Evolutionary conservation across 2,113 vertebrate genomes (phyloP).

Genomic region (Sinocyclocheilus grahami): DNA sequence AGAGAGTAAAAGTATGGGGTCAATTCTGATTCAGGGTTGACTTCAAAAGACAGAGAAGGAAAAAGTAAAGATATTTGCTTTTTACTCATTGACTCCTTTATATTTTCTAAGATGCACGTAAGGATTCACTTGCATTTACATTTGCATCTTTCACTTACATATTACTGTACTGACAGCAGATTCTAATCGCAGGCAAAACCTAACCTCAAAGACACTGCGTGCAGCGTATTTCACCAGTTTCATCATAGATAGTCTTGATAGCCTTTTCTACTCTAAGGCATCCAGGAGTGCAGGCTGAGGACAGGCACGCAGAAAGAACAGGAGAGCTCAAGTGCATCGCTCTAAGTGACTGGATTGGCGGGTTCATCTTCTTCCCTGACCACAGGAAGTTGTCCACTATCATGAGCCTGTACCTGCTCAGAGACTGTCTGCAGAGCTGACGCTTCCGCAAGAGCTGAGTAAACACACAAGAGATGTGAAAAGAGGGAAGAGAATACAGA

Average conservation of each 20-base stretch:
- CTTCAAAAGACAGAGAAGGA: neutral
- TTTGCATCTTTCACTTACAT: neutral
- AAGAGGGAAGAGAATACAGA: slow-evolving; percentile 37
- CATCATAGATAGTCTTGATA: neutral
- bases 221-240: neutral
- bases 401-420: slow-evolving; percentile 76
- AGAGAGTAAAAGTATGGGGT: neutral
- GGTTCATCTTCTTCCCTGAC: slow-evolving; percentile 80
- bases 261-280: slow-evolving; percentile 43
- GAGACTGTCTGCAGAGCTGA: slow-evolving; percentile 78
- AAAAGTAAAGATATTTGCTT: slow-evolving; percentile 6
- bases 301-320: slow-evolving; percentile 19
- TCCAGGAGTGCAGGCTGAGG: neutral
- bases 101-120: neutral
- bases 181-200: neutral
- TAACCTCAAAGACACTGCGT: neutral
- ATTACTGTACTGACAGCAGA: neutral
- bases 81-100: neutral
- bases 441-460: slow-evolving; percentile 74
- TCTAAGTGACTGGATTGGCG: slow-evolving; percentile 65
- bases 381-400: slow-evolving; percentile 72
- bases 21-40: slow-evolving; percentile 12
- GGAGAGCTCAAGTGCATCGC: slow-evolving; percentile 18
- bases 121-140: slow-evolving; percentile 2
- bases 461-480: slow-evolving; percentile 61